These are phyloP conservation scores for Potamilus streckersoni DNA, from an alignment of 1,140 invertebrate species.

Conservation along the genomic window DNA sequence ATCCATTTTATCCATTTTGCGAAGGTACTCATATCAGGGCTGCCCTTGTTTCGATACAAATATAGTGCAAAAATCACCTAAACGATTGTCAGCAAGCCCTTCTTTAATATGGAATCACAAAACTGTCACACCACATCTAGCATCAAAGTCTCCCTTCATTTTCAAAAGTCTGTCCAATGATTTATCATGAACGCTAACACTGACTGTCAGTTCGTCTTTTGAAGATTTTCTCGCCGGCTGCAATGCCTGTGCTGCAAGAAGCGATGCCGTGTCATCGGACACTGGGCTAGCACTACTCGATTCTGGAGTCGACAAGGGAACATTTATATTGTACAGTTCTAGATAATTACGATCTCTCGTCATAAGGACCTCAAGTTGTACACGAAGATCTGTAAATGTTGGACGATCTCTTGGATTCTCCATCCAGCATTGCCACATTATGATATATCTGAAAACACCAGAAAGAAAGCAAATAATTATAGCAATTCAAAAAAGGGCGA, in stretches of 20 bases:
- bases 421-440: slow-evolving; percentile 85
- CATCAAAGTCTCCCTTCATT: slow-evolving; percentile 28
- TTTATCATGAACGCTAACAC: slow-evolving; percentile 49
- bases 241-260: slow-evolving; percentile 17
- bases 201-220: slow-evolving; percentile 36
- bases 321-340: slow-evolving; percentile 62
- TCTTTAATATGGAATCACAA: slow-evolving; percentile 8
- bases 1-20: no score
- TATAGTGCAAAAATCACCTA: no score
- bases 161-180: slow-evolving; percentile 42
- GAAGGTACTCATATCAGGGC: no score
- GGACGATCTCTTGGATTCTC: slow-evolving; percentile 80
- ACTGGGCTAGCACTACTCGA: slow-evolving; percentile 48
- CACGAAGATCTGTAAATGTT: slow-evolving; percentile 76
- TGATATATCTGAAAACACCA: slow-evolving; percentile 75
- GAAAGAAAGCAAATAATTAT: slow-evolving; percentile 3
- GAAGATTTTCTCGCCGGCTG: slow-evolving; percentile 31
- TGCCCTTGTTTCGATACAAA: no score
- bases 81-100: no score
- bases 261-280: slow-evolving; percentile 27
- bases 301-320: slow-evolving; percentile 56
- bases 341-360: slow-evolving; percentile 62
- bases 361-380: slow-evolving; percentile 76
- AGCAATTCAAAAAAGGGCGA: not conserved
- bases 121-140: slow-evolving; percentile 23